Evolutionary conservation across 2,888 invertebrate species (phyloP), one percentile per base, ranked within the genome.

Genomic region (Pollenia labialis): DNA sequence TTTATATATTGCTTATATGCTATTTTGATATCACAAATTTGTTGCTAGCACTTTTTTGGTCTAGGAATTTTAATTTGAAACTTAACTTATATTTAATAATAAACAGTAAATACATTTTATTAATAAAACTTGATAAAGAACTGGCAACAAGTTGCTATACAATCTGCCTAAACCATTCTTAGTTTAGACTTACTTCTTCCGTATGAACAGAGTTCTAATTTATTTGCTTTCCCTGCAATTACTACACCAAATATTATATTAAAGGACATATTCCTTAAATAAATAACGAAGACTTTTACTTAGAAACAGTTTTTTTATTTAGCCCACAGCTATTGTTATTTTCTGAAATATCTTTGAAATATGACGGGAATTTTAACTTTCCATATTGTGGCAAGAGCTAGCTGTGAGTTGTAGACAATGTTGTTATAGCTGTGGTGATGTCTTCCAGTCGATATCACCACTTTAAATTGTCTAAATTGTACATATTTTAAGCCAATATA

Each of bases 401-500:
- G 8, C 48, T 50, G 32, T 46, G 12, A 32, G 16, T 14, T 11
- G 32, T 50, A 10, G 52, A 4, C 32, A 32, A 6, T 60, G 52
- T 44, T 68, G 48, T 2, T 74, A 4, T 32, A 18, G 58, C 62
- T 40, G 9, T 62, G 42, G 40, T 52, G 46, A 52, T 71, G 71
- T 52, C 58, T 75, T 71, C 46, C 81, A 68, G 44, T 79, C 60
- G 52, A 66, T 74, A 79, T 52, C 81, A 81, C 62, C 74, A 84
- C 58, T 81, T 84, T 84, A 64, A 81, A 84, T 76, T 81, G 80
- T 71, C 71, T 71, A 79, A 79, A 82, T 76, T 79, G 75, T 82
- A 75, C 66, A 66, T 81, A 68, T 69, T 81, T 84, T 77, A 79
- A 84, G 81, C 77, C 87, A 79, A 87, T 84, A 81, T 84, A 60